Evolutionary conservation across 2,888 invertebrate species (phyloP), one percentile per base, ranked within the genome.

Genomic region (Augiades crinisus): DNA sequence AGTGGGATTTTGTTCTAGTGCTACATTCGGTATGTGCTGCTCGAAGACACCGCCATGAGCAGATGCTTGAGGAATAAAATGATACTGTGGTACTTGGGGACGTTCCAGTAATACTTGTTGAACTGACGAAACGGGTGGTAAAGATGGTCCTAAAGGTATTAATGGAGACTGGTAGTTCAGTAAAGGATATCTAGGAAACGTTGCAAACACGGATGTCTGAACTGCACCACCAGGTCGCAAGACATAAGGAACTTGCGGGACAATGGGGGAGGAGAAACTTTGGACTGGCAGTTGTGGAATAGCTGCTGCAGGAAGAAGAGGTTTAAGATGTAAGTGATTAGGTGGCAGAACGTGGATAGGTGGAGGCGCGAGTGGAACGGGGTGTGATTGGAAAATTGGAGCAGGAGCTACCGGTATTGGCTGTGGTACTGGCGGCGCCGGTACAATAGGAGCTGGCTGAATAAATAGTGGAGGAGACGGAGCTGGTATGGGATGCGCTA

Each of bases 171-270:
- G 83, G 40, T 78, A 84, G 31, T 82, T 82, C 0, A 79, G 53
- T 4, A 84, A 65, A 0, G 89, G 90, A 62, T 81, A 87, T 56
- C 83, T 74, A 3, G 90, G 90, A 49, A 81, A 90, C 1, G 81
- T 83, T 0, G 89, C 89, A 37, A 89, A 90, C 37, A 74, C 66
- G 2, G 89, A 89, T 2, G 86, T 78, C 55, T 90, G 90, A 1
- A 85, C 69, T 8, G 89, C 80, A 54, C 83, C 80, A 8, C 90
- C 90, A 5, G 87, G 90, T 6, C 86, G 78, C 6, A 90, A 69
- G 1, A 84, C 71, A 54, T 87, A 88, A 10, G 58, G 61, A 10
- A 57, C 16, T 16, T 59, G 53, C 3, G 62, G 54, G 4, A 70
- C 47, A 4, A 75, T 70, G n/a, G 72, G 59, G 1, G 64, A 51